Conservation (phyloP, 2,888 invertebrate genomes). For the Sialis fuliginosa region DNA sequence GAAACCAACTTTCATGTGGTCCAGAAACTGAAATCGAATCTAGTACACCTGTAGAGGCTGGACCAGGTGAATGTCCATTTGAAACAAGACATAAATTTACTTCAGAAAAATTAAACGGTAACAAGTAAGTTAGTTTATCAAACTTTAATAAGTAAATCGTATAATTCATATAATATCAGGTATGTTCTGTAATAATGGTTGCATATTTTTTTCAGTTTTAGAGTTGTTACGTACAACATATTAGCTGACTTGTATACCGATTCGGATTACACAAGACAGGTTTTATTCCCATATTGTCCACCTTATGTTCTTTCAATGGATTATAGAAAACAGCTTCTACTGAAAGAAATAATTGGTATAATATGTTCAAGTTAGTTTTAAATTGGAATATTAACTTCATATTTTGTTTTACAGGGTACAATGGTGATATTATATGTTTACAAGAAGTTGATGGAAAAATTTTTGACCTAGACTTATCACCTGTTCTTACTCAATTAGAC, state of each 20-base stretch:
- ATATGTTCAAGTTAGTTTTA: background rate
- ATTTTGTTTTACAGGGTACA: constrained; percentile 45
- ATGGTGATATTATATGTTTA: constrained; percentile 76
- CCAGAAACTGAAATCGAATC: constrained; percentile 39
- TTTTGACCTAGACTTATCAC: constrained; percentile 45
- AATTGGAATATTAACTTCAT: background rate
- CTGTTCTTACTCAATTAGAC: constrained; percentile 35
- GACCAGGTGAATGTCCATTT: constrained; percentile 59
- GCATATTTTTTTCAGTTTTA: constrained; percentile 31
- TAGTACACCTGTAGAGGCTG: constrained; percentile 37
- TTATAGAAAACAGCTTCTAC: constrained; percentile 66
- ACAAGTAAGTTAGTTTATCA: constrained; percentile 25
- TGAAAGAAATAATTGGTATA: constrained; percentile 59
- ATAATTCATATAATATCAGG: background rate
- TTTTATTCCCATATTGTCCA: constrained; percentile 66
- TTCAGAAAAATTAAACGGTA: constrained; percentile 28
- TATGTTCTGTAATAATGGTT: background rate
- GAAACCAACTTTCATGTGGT: constrained; percentile 31
- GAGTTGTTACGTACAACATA: constrained; percentile 73
- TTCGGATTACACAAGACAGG: constrained; percentile 48
- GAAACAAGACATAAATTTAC: constrained; percentile 56
- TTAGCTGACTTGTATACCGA: constrained; percentile 77
- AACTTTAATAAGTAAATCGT: background rate
- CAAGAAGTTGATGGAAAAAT: constrained; percentile 84
- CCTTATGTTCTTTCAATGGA: constrained; percentile 57